These are phyloP conservation scores for Acronicta aceris DNA, from an alignment of 2,888 invertebrate genomes.

Conservation along the genomic window DNA sequence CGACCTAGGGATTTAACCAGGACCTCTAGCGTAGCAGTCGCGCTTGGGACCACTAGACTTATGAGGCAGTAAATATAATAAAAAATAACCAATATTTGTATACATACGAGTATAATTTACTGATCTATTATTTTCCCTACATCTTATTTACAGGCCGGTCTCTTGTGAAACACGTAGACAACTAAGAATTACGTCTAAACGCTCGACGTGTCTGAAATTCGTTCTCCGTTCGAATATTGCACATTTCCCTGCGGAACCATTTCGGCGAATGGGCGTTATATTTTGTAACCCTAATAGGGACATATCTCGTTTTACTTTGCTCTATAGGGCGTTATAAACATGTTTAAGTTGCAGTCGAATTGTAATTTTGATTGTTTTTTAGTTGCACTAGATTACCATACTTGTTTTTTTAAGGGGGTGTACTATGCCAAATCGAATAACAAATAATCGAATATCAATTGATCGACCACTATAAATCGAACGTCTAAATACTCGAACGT, in stretches of 20 bases:
- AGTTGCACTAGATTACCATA: background rate
- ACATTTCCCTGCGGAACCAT: conserved; percentile 65
- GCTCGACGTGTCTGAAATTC: conserved; percentile 59
- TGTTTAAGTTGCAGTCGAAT: conserved; percentile 46
- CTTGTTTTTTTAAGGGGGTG: too few relatives aligned
- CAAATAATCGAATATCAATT: too few relatives aligned
- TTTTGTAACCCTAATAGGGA: conserved; percentile 69
- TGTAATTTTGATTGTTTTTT: conserved; percentile 6
- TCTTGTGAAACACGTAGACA: conserved; percentile 43
- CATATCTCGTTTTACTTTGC: conserved; percentile 61
- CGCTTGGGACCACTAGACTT: too few relatives aligned
- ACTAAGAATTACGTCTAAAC: conserved; percentile 60
- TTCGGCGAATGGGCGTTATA: conserved; percentile 67
- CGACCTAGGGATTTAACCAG: too few relatives aligned
- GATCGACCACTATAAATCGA: too few relatives aligned
- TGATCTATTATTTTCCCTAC: conserved; percentile 14
- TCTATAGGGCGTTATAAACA: conserved; percentile 62
- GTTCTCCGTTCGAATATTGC: conserved; percentile 62
- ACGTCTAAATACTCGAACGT: too few relatives aligned
- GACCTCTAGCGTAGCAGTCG: too few relatives aligned
- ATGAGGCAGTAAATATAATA: too few relatives aligned
- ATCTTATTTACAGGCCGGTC: conserved; percentile 22
- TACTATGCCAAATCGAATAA: too few relatives aligned
- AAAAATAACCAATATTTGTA: too few relatives aligned
- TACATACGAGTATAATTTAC: conserved; percentile 7